Evolutionary conservation across 1,140 invertebrate species (phyloP).

Genomic region (Ylistrum balloti): DNA sequence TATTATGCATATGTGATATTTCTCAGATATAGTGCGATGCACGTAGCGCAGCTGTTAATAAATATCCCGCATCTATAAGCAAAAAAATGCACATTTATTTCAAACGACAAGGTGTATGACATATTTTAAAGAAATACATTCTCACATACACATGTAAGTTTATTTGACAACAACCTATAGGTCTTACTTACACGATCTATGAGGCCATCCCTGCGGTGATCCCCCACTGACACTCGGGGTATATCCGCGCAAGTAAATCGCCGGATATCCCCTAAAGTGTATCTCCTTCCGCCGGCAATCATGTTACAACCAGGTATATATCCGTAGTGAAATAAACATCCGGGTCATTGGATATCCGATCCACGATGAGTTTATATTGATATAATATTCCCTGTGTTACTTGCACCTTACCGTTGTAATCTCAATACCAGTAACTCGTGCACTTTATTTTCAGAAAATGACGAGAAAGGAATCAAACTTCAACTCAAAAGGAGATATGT

Average conservation of each 20-base stretch:
- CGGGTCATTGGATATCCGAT: background rate
- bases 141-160: no score
- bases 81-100: no score
- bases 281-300: slow-evolving; percentile 57
- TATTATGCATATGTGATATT: no score
- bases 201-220: slow-evolving; percentile 52
- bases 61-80: no score
- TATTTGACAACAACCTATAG: background rate
- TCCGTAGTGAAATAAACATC: slow-evolving; percentile 12
- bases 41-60: no score
- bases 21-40: no score
- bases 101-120: no score
- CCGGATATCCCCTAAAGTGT: slow-evolving; percentile 60
- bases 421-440: background rate
- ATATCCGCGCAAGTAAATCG: slow-evolving; percentile 63
- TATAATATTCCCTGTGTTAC: background rate
- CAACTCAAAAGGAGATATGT: background rate
- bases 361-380: background rate
- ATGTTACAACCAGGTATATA: slow-evolving; percentile 37
- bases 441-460: background rate
- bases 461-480: background rate
- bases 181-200: slow-evolving; percentile 52
- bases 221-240: slow-evolving; percentile 49
- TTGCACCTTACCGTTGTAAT: background rate
- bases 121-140: no score